Percentiles rank a stretch among this genome's conserved stretches.
phyloP scores from a whole-genome alignment of 2,888 invertebrate genomes.

The Sphaeridia pumilis region DNA sequence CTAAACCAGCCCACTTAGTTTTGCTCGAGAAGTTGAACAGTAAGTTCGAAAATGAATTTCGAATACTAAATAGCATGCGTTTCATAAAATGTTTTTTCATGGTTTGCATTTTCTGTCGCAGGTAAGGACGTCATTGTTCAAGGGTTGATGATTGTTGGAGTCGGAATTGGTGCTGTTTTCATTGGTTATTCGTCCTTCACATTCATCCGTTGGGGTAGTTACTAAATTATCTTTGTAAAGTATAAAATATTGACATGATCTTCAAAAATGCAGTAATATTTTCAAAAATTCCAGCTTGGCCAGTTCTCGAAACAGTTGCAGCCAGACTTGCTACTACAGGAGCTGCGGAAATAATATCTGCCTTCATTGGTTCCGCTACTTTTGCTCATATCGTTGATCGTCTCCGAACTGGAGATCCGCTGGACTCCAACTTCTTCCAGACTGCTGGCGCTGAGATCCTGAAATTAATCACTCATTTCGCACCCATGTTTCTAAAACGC shows the following conservation, averaged over 20 bases:
- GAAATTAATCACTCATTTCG: background rate
- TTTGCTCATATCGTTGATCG: background rate
- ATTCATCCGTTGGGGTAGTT: background rate
- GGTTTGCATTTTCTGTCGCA: no score
- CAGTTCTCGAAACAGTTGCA: background rate
- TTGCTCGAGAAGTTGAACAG: background rate
- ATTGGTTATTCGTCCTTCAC: background rate
- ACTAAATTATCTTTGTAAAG: background rate
- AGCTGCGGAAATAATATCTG: background rate
- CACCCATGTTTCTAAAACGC: background rate
- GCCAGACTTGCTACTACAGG: background rate
- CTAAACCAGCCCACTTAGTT: background rate
- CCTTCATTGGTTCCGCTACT: background rate
- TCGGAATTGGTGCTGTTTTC: background rate
- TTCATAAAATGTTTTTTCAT: no score
- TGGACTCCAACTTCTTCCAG: background rate
- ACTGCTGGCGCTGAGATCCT: background rate
- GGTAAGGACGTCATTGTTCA: background rate
- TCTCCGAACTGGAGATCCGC: background rate
- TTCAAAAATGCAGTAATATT: background rate
- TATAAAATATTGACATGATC: background rate
- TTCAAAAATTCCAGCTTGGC: background rate
- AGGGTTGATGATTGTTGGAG: background rate
- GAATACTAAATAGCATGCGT: no score
- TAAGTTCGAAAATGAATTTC: no score